A percentile compares a stretch with the other conserved stretches of the same genome.
Conservation (phyloP, 2,888 invertebrate species). For the Leucania comma region DNA sequence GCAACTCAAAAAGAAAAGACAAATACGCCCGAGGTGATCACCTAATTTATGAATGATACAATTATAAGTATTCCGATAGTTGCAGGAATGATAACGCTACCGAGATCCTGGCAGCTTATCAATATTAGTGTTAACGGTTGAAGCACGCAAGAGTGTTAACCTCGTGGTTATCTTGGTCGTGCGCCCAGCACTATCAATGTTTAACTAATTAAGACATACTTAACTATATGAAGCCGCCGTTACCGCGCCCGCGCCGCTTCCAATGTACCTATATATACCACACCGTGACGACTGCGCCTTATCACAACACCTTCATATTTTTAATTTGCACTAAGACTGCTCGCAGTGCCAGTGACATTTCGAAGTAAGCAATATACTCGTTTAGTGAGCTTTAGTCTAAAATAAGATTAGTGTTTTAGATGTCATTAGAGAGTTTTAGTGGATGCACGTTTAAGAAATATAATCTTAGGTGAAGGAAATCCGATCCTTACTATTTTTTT, state of each 20-base stretch:
- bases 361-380: not conserved
- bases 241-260: slow-evolving; percentile 1
- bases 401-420: slow-evolving; percentile 7
- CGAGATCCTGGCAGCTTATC: slow-evolving; percentile 3
- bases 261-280: not conserved
- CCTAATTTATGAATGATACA: no score
- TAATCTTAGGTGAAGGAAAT: not conserved
- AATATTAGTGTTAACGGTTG: slow-evolving; percentile 1
- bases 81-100: not conserved
- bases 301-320: not conserved
- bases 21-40: no score
- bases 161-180: slow-evolving; percentile 47
- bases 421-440: not conserved
- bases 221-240: slow-evolving; percentile 6
- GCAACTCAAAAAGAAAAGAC: no score
- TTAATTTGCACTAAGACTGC: not conserved
- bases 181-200: slow-evolving; percentile 46
- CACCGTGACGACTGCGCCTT: not conserved
- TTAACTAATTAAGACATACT: slow-evolving; percentile 44
- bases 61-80: not conserved
- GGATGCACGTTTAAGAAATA: not conserved
- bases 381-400: not conserved
- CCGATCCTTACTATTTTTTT: not conserved
- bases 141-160: slow-evolving; percentile 9
- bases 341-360: not conserved